These are phyloP conservation scores for Heterotilapia buettikoferi DNA, from an alignment of 2,113 vertebrate species.

Conservation along the genomic window DNA sequence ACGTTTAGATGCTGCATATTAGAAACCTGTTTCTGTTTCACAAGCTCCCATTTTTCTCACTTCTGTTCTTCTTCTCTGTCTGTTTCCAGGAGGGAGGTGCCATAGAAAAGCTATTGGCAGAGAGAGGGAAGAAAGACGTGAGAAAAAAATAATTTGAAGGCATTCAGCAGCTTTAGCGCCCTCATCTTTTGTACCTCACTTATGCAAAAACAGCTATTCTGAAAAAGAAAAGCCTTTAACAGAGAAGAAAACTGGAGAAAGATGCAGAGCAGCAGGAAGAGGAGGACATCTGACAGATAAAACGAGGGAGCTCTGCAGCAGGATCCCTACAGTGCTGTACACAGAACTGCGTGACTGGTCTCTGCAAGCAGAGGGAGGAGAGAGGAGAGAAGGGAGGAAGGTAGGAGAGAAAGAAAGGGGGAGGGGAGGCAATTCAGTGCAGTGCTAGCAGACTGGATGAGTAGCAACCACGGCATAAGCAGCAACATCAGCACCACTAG, in stretches of 20 bases:
- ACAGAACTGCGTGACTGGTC: constrained; percentile 70
- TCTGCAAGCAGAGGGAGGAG: constrained; percentile 47
- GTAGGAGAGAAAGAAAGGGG: constrained; percentile 29
- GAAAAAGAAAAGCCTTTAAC: neutral
- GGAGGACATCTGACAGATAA: constrained; percentile 23
- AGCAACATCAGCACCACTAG: constrained; percentile 65
- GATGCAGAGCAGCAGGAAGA: neutral
- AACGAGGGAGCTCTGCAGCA: constrained; percentile 62
- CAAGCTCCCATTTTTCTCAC: neutral
- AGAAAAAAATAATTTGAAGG: constrained; percentile 1
- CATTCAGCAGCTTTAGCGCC: constrained; percentile 11
- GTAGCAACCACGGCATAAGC: constrained; percentile 58
- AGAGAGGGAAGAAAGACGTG: neutral
- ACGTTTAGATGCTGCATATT: neutral
- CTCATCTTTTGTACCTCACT: neutral
- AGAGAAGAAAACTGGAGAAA: neutral
- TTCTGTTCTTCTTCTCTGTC: constrained; percentile 3
- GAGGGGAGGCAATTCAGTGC: constrained; percentile 58
- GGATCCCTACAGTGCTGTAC: constrained; percentile 50
- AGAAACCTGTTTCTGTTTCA: neutral
- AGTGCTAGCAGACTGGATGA: constrained; percentile 62
- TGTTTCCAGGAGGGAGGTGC: constrained; percentile 43
- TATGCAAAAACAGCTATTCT: constrained; percentile 2
- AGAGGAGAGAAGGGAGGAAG: constrained; percentile 38
- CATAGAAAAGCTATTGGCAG: constrained; percentile 13